Evolutionary conservation across 1,140 invertebrate genomes (phyloP), one percentile per base, ranked within the genome.

Genomic region (Uloborus diversus): DNA sequence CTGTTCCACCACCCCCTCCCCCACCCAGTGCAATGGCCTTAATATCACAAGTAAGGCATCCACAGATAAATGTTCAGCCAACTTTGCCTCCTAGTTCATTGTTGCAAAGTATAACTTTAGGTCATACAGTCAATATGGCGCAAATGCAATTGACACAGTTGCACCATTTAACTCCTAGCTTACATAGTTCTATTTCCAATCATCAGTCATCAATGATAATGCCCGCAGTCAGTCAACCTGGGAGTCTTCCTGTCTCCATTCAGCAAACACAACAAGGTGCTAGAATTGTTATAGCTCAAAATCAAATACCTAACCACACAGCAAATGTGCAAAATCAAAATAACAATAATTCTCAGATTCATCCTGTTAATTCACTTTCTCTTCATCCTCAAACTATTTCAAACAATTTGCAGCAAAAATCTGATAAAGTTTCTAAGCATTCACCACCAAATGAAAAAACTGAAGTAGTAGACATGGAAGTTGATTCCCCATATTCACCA

Each of bases 381-480:
- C 20, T 28, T 28, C 56, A 73, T 35, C 30, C 11, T 47, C 56
- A 42, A 47, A 51, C 28, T 33, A 4, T 28, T 14, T 61, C 23
- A 61, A 23, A 5, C 51, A 49, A 13, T 27, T 5, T 28, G 20
- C n/a, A 25, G 25, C 76, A 59, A 42, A 79, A 59, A 27, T 47
- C 25, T 42, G 76, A 79, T 23, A 59, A 79, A 57, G 51, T n/a
- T 33, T 35, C 65, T 33, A 76, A 76, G 42, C 37, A 4, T n/a
- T 65, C 71, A 3, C 57, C 71, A 27, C 37, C 71, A n/a, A 14
- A 25, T 14, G 86, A 88, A 80, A 84, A 84, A 17, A 86, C 83
- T 42, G 87, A 88, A 68, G 85, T 87, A 17, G 85, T 91, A 33
- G 92, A 92, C 82, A 91, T 91, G 89, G 93, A 89, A 88, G 83